Percentiles rank a stretch among this genome's conserved stretches.
These are phyloP conservation scores for Lithobates sylvaticus DNA, from an alignment of 2,797 vertebrate genomes.

Conservation along the genomic window DNA sequence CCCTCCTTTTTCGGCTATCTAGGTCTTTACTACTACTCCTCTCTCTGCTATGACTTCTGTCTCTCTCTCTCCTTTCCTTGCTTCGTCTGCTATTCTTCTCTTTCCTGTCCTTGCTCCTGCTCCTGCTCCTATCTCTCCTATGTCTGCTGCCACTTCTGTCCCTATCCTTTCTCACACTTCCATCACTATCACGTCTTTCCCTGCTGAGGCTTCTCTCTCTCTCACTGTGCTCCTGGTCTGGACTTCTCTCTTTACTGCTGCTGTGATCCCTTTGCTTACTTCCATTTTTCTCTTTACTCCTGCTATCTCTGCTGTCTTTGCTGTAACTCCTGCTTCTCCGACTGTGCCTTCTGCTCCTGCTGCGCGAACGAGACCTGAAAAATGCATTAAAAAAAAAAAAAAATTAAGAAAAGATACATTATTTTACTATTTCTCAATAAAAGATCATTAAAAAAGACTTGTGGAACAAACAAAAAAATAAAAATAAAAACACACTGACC, in stretches of 20 bases:
- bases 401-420: neutral
- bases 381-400: neutral
- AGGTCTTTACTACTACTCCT: slow-evolving; percentile 77
- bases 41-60: slow-evolving; percentile 72
- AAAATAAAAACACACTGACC: slow-evolving; percentile 72
- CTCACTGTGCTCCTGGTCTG: slow-evolving; percentile 61
- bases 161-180: slow-evolving; percentile 75
- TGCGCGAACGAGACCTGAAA: slow-evolving; percentile 65
- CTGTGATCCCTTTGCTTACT: slow-evolving; percentile 67
- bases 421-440: too few relatives aligned
- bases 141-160: slow-evolving; percentile 73
- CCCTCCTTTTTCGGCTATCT: slow-evolving; percentile 72
- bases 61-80: slow-evolving; percentile 74
- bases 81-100: slow-evolving; percentile 76
- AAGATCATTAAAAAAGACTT: too few relatives aligned
- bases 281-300: slow-evolving; percentile 72
- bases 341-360: slow-evolving; percentile 80
- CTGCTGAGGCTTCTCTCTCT: slow-evolving; percentile 70
- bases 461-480: too few relatives aligned
- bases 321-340: slow-evolving; percentile 62
- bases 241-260: slow-evolving; percentile 52
- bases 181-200: slow-evolving; percentile 77
- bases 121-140: slow-evolving; percentile 54
- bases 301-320: slow-evolving; percentile 60
- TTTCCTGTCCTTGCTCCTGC: slow-evolving; percentile 76